Percentiles rank a stretch among this genome's conserved stretches.
These are phyloP conservation scores for Glandiceps talaboti DNA, from an alignment of 53 echinoderm and acorn worm species.

Conservation along the genomic window DNA sequence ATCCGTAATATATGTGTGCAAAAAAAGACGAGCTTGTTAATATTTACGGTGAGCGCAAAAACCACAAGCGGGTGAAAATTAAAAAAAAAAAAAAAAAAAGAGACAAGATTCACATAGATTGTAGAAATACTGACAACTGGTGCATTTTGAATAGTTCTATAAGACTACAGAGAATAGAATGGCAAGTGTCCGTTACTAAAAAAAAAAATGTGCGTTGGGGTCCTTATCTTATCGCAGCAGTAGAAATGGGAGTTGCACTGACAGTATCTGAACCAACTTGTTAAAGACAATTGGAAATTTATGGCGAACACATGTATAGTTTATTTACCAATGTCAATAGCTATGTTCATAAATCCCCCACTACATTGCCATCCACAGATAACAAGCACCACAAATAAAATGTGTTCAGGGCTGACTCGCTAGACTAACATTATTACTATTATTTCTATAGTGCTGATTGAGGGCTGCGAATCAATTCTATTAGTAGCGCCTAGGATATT, in stretches of 20 bases:
- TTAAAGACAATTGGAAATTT: background rate
- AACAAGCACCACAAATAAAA: background rate
- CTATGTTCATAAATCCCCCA: background rate
- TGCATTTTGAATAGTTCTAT: no score
- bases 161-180: no score
- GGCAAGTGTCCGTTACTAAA: no score
- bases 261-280: background rate
- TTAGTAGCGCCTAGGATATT: background rate
- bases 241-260: background rate
- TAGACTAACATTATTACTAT: background rate
- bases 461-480: background rate
- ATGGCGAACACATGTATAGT: background rate
- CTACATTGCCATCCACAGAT: background rate
- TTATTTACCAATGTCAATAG: background rate
- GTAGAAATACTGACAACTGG: no score
- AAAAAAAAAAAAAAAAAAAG: no score
- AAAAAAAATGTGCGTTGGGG: background rate
- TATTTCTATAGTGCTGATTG: background rate
- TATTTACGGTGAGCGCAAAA: no score
- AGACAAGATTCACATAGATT: no score
- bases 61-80: no score
- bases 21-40: no score
- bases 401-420: background rate
- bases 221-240: background rate
- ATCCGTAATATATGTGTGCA: no score